Evolutionary conservation across 2,113 vertebrate species (phyloP), one percentile per base, ranked within the genome.

Genomic region (Eptatretus burgeri): DNA sequence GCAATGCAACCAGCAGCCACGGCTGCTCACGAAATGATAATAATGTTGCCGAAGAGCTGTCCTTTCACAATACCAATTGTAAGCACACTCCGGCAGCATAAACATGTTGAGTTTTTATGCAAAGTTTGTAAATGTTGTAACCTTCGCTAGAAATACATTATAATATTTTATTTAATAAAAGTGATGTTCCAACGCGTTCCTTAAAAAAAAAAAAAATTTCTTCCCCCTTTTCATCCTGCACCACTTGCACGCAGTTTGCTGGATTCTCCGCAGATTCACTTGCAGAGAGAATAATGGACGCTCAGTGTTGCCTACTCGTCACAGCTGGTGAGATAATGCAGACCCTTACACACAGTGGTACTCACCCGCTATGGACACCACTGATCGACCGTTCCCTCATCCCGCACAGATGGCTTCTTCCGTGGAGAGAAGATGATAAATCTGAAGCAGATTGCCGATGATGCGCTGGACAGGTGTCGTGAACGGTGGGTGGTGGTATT

Each of bases 341-440:
- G 10, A 11, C 56, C 3, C 56, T n/a, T 20, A 11, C 53, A 60
- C 53, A 19, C 53, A 60, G 9, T 11, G 56, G 20, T 11, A 20
- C 56, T 4, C 10, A 60, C n/a, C 20, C 56, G 12, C 9, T 12
- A 20, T 13, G 56, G 12, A 17, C 56, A 60, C 56, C 56, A 60
- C 10, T 20, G n/a, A 56, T 56, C 52, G 14, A 17, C 56, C 8
- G 60, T 5, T 52, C 16, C 64, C 14, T 63, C 56, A 27, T 66
- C 14, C 17, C 27, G 51, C 65, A 56, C 70, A 82, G 79, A 82
- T 66, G 79, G 78, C 62, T 79, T 80, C 67, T 79, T 77, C 70
- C 72, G 79, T 69, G 80, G 80, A 56, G 77, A 80, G 66, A 82
- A 82, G 70, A 69, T 77, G 64, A 79, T 82, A 70, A 78, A 80